Evolutionary conservation across 2,113 vertebrate genomes (phyloP), one percentile per base, ranked within the genome.

Genomic region (Orthonyx spaldingii): DNA sequence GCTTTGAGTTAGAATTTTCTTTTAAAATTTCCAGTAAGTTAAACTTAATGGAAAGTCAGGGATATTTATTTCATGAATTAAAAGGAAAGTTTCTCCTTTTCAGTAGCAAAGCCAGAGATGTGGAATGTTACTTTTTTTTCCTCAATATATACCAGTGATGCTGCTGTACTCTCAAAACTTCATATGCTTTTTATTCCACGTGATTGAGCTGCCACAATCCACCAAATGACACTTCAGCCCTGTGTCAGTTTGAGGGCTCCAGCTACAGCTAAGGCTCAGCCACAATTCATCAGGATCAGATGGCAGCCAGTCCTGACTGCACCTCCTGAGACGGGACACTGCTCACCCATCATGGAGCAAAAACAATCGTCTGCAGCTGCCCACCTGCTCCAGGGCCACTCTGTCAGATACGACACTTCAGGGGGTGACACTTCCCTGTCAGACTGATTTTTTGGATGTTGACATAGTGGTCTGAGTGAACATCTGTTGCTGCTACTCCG

Each of bases 301-400:
- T 82, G 79, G 90, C 90, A 91, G 79, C 71, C 76, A 57, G 78
- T 21, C 52, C 88, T 46, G 27, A 61, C 21, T 35, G 72, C 55
- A 23, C 14, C 91, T 94, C 76, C 84, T 41, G 82, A 89, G 95
- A 78, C 81, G 28, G 74, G 87, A 46, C 74, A 33, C 75, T 90
- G 95, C 86, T 93, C 84, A 92, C 76, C 87, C 28, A 0, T 56
- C 90, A 59, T 16, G 57, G 61, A 84, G 70, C 57, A 92, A 77
- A 87, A 91, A 11, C 52, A 96, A 59, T 83, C 22, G 3, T 91
- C 64, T 85, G 66, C 75, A 63, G 84, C 50, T 82, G 26, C 76
- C 93, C 92, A 95, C 76, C 96, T 97, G 96, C 93, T 96, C 69
- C 87, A 69, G 81, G 75, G 76, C 79, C 72, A 35, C 72, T 90